Evolutionary conservation across 2,113 vertebrate species (phyloP), one percentile per base, ranked within the genome.

Genomic region (Psilopogon haemacephalus): DNA sequence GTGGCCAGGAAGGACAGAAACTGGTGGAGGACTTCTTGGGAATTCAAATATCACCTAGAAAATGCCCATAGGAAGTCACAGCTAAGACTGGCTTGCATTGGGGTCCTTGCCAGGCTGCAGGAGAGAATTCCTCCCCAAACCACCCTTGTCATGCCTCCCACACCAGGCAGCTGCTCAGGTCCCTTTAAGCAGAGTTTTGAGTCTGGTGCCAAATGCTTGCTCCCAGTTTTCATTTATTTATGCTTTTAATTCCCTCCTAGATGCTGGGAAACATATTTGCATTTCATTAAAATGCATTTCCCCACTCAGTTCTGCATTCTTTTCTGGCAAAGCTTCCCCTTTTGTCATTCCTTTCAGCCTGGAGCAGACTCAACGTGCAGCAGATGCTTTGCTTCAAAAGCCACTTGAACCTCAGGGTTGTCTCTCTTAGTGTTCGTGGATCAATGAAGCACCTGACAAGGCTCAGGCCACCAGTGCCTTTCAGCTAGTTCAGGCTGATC

Each of bases 221-320:
- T 89, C 59, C 52, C 3, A 1, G 40, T 59, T 86, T 92, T 59
- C 86, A 59, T 75, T 94, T 90, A 92, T 93, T 95, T 94, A 90
- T 94, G 92, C 89, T 76, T 92, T 88, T 94, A 94, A 87, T 94
- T 94, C 81, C 50, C 86, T 96, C 55, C 70, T 90, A 78, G 77
- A 94, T 89, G 44, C 90, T n/a, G 42, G 81, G 50, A 88, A 94
- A 78, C 35, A 40, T 94, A 96, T 96, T 93, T 92, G 92, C 92
- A 92, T 95, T 96, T 93, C 95, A 92, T 95, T 95, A 94, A 93
- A 88, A 93, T 90, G 80, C 23, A 93, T 95, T 93, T 84, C 58
- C 73, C 73, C 77, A 84, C 77, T 94, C 90, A 86, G 88, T 86
- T 95, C 77, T 95, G 73, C 73, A 75, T 92, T 92, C 86, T 93